Evolutionary conservation across 2,888 invertebrate genomes (phyloP).

Genomic region (Chymomyza fuscimana): DNA sequence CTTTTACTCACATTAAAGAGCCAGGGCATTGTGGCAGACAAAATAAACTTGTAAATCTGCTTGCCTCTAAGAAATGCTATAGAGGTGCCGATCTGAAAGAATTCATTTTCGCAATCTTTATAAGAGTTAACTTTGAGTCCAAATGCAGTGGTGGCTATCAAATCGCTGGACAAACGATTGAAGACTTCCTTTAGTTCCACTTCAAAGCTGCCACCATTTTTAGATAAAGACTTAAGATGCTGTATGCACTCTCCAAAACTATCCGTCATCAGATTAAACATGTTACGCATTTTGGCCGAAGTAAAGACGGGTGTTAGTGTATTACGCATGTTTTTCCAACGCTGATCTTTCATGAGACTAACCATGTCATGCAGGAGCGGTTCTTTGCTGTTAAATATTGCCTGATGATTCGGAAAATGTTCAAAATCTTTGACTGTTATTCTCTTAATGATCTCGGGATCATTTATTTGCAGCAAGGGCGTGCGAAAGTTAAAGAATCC

Average conservation of each 20-base stretch:
- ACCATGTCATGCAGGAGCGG: slow-evolving; percentile 75
- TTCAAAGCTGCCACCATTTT: slow-evolving; percentile 25
- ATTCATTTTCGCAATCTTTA: slow-evolving; percentile 80
- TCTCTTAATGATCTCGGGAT: slow-evolving; percentile 69
- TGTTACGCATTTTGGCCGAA: slow-evolving; percentile 81
- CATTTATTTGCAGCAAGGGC: slow-evolving; percentile 55
- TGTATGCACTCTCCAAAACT: slow-evolving; percentile 56
- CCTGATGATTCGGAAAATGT: slow-evolving; percentile 75
- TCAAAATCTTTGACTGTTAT: slow-evolving; percentile 73
- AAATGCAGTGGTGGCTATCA: slow-evolving; percentile 67
- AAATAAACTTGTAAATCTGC: slow-evolving; percentile 35
- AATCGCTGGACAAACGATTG: slow-evolving; percentile 71
- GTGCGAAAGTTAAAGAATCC: slow-evolving; percentile 61
- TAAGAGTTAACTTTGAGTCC: slow-evolving; percentile 81
- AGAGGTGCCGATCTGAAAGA: slow-evolving; percentile 72
- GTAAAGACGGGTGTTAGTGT: slow-evolving; percentile 80
- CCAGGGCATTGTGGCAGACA: slow-evolving; percentile 28
- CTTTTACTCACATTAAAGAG: slow-evolving; percentile 27
- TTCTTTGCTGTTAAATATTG: slow-evolving; percentile 76
- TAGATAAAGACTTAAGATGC: slow-evolving; percentile 33
- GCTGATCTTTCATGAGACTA: slow-evolving; percentile 45
- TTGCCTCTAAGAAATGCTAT: slow-evolving; percentile 28
- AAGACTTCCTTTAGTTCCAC: slow-evolving; percentile 56
- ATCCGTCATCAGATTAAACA: slow-evolving; percentile 63
- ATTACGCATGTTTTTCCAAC: slow-evolving; percentile 74